phyloP scores from a whole-genome alignment of 2,888 invertebrate genomes.

The Phyto melanocephala region DNA sequence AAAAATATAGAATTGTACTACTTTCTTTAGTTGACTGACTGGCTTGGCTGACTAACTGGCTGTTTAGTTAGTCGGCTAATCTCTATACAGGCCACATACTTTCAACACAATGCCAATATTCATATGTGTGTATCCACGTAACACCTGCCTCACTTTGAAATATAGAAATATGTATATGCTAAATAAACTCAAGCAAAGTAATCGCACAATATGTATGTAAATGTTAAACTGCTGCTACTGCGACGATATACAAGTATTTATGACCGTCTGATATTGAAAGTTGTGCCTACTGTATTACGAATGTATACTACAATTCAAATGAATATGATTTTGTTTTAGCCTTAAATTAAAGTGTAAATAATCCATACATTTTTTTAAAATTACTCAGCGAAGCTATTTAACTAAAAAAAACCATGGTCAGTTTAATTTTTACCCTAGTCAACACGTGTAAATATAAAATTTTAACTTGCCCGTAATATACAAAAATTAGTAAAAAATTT shows the following conservation, averaged over 20 bases:
- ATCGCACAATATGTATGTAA: slow-evolving; percentile 30
- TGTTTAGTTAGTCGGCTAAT: slow-evolving; percentile 33
- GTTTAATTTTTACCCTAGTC: too few relatives aligned
- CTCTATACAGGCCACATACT: slow-evolving; percentile 39
- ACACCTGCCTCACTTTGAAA: slow-evolving; percentile 4
- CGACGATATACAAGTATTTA: not conserved
- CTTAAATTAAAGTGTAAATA: too few relatives aligned
- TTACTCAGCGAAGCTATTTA: too few relatives aligned
- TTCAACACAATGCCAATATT: slow-evolving; percentile 1
- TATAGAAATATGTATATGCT: too few relatives aligned
- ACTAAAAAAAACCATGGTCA: too few relatives aligned
- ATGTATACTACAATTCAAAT: not conserved
- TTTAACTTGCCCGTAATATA: too few relatives aligned
- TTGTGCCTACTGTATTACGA: not conserved
- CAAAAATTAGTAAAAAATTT: too few relatives aligned
- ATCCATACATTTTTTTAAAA: too few relatives aligned
- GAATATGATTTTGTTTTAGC: too few relatives aligned
- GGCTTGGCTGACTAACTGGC: slow-evolving; percentile 17
- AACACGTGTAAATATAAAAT: too few relatives aligned
- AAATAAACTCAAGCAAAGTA: slow-evolving; percentile 21
- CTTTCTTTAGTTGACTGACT: slow-evolving; percentile 33
- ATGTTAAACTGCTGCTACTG: not conserved
- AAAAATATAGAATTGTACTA: slow-evolving; percentile 14
- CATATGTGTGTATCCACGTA: not conserved
- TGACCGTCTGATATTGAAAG: slow-evolving; percentile 47